Evolutionary conservation across 2,113 vertebrate species (phyloP), one percentile per base, ranked within the genome.

Genomic region (Rafetus swinhoei): DNA sequence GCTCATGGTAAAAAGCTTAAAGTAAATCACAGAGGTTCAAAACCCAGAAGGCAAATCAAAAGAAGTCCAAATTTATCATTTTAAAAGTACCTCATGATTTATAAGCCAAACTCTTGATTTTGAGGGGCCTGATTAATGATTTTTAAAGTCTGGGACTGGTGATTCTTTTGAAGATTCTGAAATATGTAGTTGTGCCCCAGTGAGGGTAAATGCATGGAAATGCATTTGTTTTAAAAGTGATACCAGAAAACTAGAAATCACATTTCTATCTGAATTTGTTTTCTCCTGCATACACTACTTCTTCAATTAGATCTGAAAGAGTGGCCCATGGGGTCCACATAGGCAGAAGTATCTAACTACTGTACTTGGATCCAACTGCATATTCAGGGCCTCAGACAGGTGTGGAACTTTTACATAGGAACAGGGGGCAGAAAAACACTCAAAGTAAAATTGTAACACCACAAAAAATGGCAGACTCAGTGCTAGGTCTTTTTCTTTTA

Each of bases 401-500:
- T 1, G 10, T 11, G 4, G 35, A 74, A 74, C 81, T 84, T 91
- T 94, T 76, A 52, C 25, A 91, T 29, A 92, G 76, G 93, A 90
- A 89, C 81, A 15, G 72, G 89, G 45, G 32, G 90, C 82, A 65
- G 77, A 56, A 93, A 95, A 92, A 80, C 80, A 90, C 14, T 92
- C 94, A 90, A 84, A 87, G 92, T 53, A 93, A 93, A 97, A 95
- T 92, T 80, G 93, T 93, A 97, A 95, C 91, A 74, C 57, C 85
- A 85, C 85, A 81, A 93, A 91, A 89, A 87, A 2, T 97, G 95
- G 84, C 94, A 96, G 91, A 32, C n/a, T 89, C 79, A 84, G 82
- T 94, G 94, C 81, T 93, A 96, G 95, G 55, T 65, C 95, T 97
- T 95, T 97, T 97, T 95, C 91, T 95, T 85, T 95, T 95, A 95